Conservation (phyloP, 2,888 invertebrate species). For the Diabrotica balteata region DNA sequence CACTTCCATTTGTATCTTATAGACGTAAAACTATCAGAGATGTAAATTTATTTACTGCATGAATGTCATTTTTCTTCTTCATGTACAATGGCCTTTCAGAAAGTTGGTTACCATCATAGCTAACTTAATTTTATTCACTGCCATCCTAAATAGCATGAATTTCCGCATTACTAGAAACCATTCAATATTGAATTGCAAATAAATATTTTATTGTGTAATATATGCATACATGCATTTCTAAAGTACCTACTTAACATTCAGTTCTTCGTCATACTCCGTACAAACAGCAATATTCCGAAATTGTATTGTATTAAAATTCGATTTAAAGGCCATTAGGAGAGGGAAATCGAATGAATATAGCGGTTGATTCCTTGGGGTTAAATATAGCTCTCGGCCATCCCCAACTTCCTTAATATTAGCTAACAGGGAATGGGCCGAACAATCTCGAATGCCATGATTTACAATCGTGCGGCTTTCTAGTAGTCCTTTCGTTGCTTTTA, state of each 20-base stretch:
- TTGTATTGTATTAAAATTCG: conserved; percentile 24
- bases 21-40: too few species aligned
- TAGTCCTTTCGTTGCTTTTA: conserved; percentile 14
- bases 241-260: not conserved
- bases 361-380: conserved; percentile 33
- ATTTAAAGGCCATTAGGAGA: conserved; percentile 19
- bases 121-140: too few species aligned
- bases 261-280: not conserved
- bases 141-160: too few species aligned
- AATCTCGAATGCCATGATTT: conserved; percentile 45
- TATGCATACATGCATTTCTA: too few species aligned
- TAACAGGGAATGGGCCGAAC: conserved; percentile 47
- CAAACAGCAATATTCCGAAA: conserved; percentile 23
- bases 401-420: conserved; percentile 44
- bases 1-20: too few species aligned
- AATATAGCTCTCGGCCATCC: conserved; percentile 30
- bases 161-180: too few species aligned
- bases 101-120: too few species aligned
- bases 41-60: too few species aligned
- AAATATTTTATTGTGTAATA: too few species aligned
- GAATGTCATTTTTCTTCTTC: too few species aligned
- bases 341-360: conserved; percentile 34
- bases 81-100: too few species aligned
- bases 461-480: conserved; percentile 37
- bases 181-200: too few species aligned